A percentile compares a stretch with the other conserved stretches of the same genome.
Evolutionary conservation across 2,797 vertebrate species (phyloP).

Genomic region (Anas acuta): DNA sequence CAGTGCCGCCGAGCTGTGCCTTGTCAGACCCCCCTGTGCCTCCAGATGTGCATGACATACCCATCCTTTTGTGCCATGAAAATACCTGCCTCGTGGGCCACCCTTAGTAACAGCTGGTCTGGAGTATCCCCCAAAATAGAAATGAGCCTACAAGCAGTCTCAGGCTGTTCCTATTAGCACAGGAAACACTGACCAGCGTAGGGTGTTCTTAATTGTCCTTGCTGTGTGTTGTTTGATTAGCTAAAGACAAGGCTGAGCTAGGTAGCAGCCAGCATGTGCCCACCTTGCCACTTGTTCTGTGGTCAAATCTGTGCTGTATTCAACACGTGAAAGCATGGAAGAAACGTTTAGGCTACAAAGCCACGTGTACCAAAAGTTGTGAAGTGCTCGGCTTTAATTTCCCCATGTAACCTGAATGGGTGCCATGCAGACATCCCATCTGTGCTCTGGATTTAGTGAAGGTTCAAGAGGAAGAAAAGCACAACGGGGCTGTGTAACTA

Average conservation of each 20-base stretch:
- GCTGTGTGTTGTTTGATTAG: not conserved
- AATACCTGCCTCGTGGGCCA: not conserved
- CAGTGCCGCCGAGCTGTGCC: not conserved
- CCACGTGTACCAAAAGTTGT: not conserved
- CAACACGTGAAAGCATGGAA: not conserved
- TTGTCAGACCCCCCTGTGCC: not conserved
- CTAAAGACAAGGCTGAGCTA: not conserved
- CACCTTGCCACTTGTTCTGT: not conserved
- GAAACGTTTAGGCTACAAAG: not conserved
- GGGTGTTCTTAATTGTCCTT: not conserved
- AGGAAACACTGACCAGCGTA: not conserved
- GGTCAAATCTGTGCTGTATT: not conserved
- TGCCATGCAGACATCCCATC: not conserved
- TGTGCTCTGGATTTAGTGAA: not conserved
- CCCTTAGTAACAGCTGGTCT: not conserved
- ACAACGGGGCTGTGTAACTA: not conserved
- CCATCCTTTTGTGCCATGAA: not conserved
- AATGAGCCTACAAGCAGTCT: not conserved
- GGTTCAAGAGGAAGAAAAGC: not conserved
- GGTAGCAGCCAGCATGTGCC: not conserved
- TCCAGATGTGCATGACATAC: not conserved
- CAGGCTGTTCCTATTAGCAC: not conserved
- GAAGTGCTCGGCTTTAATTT: not conserved
- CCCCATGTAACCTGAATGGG: fast-evolving
- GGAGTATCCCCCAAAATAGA: not conserved